A percentile compares a stretch with the other conserved stretches of the same genome.
These are phyloP conservation scores for Coreoperca whiteheadi DNA, from an alignment of 2,113 vertebrate species.

Conservation along the genomic window DNA sequence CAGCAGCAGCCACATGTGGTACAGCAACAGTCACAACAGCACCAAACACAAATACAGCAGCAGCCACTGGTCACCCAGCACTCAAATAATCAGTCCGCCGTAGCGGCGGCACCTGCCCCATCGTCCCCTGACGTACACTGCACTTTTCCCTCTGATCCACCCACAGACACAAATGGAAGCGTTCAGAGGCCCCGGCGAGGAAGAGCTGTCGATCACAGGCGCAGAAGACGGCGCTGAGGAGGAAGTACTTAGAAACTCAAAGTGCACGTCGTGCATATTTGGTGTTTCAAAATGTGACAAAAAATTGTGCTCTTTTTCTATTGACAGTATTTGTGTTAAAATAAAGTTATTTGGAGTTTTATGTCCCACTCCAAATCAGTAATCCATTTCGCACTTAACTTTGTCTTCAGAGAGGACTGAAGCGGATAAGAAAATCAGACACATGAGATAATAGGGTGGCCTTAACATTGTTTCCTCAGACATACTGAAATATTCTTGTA, in stretches of 20 bases:
- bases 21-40: slow-evolving; percentile 70
- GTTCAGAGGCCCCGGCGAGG: slow-evolving; percentile 79
- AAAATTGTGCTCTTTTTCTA: slow-evolving; percentile 54
- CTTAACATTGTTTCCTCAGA: slow-evolving; percentile 66
- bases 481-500: slow-evolving; percentile 20
- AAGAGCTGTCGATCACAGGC: slow-evolving; percentile 81
- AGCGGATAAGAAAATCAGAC: slow-evolving; percentile 25
- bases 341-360: slow-evolving; percentile 41
- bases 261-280: slow-evolving; percentile 45
- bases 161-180: slow-evolving; percentile 65
- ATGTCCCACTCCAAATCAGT: slow-evolving; percentile 21
- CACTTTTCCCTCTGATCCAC: slow-evolving; percentile 72
- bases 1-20: slow-evolving; percentile 56
- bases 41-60: slow-evolving; percentile 69
- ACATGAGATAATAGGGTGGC: slow-evolving; percentile 64
- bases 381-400: slow-evolving; percentile 44
- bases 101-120: slow-evolving; percentile 55
- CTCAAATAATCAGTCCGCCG: slow-evolving; percentile 66
- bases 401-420: slow-evolving; percentile 55
- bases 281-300: slow-evolving; percentile 63
- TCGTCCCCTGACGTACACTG: slow-evolving; percentile 75
- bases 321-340: slow-evolving; percentile 56
- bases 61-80: slow-evolving; percentile 65
- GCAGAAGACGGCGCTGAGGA: slow-evolving; percentile 80
- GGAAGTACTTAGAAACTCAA: slow-evolving; percentile 47